A percentile compares a stretch with the other conserved stretches of the same genome.
These are phyloP conservation scores for Silvanus unidentatus DNA, from an alignment of 2,888 invertebrate genomes.

Conservation along the genomic window DNA sequence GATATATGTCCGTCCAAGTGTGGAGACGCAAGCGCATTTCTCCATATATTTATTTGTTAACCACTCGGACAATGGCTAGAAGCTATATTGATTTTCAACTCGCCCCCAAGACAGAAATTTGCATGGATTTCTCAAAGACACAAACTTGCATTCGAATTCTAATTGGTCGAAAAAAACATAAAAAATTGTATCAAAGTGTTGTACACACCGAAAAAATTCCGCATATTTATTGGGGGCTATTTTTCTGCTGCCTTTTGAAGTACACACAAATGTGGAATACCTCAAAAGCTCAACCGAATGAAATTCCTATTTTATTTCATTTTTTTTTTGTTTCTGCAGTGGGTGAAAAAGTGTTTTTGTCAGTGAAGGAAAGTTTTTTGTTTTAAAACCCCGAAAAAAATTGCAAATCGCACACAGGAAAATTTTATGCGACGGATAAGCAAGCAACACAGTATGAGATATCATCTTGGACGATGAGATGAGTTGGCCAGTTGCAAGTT, in stretches of 20 bases:
- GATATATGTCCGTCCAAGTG: neutral
- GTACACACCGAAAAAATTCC: too few species aligned
- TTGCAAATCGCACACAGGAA: too few species aligned
- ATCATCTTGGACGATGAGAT: too few species aligned
- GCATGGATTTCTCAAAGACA: neutral
- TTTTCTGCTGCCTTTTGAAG: constrained; percentile 29
- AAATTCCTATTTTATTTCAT: constrained; percentile 24
- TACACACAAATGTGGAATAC: constrained; percentile 28
- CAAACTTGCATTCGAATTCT: neutral
- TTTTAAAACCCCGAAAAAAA: too few species aligned
- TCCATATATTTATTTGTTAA: constrained; percentile 7
- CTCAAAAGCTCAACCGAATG: constrained; percentile 26
- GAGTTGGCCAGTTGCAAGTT: too few species aligned
- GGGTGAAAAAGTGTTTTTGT: too few species aligned
- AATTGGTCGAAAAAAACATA: too few species aligned
- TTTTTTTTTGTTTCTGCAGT: constrained; percentile 9
- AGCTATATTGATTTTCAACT: constrained; percentile 14
- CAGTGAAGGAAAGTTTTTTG: too few species aligned
- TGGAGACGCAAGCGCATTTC: constrained; percentile 6
- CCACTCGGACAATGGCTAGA: constrained; percentile 13
- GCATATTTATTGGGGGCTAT: too few species aligned
- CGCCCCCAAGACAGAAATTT: constrained; percentile 6
- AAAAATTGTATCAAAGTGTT: too few species aligned
- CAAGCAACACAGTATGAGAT: too few species aligned
- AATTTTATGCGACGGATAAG: too few species aligned